These are phyloP conservation scores for Pangasius larnaudii DNA, from an alignment of 2,797 vertebrate genomes.

Conservation along the genomic window DNA sequence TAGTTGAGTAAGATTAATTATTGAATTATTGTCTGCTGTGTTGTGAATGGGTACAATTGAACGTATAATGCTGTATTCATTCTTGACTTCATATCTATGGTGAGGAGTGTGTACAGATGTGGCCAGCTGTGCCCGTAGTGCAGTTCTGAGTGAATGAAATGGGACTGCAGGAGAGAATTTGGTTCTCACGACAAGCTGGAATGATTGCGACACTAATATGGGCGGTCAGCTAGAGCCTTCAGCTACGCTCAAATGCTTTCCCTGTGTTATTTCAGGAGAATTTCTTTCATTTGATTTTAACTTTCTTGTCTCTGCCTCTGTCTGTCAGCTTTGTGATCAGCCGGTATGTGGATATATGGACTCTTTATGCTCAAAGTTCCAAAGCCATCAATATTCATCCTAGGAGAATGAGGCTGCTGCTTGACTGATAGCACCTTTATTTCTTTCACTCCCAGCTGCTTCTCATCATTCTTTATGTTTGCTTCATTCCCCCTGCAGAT, in stretches of 20 bases:
- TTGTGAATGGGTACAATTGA: slow-evolving; percentile 1
- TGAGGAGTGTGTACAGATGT: neutral
- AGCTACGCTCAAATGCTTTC: slow-evolving; percentile 38
- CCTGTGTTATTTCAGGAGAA: neutral
- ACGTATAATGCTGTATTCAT: neutral
- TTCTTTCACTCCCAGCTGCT: slow-evolving; percentile 7
- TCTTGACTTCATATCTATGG: slow-evolving; percentile 16
- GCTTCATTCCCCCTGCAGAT: slow-evolving; percentile 1
- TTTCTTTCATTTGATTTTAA: slow-evolving; percentile 24
- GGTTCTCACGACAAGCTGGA: slow-evolving; percentile 55
- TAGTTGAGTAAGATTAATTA: neutral
- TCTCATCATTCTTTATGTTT: slow-evolving; percentile 33
- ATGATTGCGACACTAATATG: slow-evolving; percentile 60
- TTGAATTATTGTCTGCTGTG: neutral
- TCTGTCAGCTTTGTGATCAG: neutral
- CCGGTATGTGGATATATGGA: neutral
- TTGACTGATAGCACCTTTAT: slow-evolving; percentile 33
- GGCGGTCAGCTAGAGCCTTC: slow-evolving; percentile 54
- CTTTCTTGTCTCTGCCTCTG: slow-evolving; percentile 50
- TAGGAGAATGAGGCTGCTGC: slow-evolving; percentile 7
- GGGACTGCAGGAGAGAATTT: slow-evolving; percentile 60
- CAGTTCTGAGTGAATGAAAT: slow-evolving; percentile 43
- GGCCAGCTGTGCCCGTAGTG: slow-evolving; percentile 23
- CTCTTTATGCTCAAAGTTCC: slow-evolving; percentile 11
- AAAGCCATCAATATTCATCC: slow-evolving; percentile 35